These are phyloP conservation scores for Hycleus cichorii DNA, from an alignment of 1,140 invertebrate species.

Conservation along the genomic window DNA sequence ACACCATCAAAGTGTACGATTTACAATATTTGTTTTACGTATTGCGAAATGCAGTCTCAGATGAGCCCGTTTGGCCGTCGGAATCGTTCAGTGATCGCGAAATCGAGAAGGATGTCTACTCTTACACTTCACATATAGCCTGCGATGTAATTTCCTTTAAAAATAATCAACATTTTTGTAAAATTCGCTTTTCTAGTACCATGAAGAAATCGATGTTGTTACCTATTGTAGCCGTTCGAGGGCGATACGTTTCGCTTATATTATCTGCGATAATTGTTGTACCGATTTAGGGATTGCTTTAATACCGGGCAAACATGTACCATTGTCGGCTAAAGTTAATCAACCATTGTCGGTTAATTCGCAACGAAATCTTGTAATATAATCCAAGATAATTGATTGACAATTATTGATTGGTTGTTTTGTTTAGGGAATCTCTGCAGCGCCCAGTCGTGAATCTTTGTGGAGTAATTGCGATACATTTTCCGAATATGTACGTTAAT, in stretches of 20 bases:
- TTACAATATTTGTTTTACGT: conserved; percentile 45
- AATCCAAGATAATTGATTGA: no score
- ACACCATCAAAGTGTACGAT: conserved; percentile 46
- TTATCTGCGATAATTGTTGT: conserved; percentile 49
- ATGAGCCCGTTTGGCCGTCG: conserved; percentile 33
- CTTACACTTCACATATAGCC: conserved; percentile 40
- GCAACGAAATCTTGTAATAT: no score
- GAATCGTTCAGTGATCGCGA: conserved; percentile 40
- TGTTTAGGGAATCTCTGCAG: no score
- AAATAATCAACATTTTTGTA: neutral
- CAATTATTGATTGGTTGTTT: no score
- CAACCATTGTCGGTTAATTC: no score
- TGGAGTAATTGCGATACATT: no score
- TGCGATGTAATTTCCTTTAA: conserved; percentile 42
- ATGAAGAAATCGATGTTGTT: conserved; percentile 40
- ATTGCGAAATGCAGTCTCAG: conserved; percentile 41
- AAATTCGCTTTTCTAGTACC: conserved; percentile 42
- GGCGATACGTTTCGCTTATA: conserved; percentile 48
- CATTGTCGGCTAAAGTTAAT: conserved; percentile 17
- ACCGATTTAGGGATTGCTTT: conserved; percentile 39
- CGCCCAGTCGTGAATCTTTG: no score
- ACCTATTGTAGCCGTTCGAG: conserved; percentile 47
- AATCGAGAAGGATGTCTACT: conserved; percentile 47
- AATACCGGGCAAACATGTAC: conserved; percentile 44
- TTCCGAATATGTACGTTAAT: no score